Evolutionary conservation across 2,888 invertebrate species (phyloP), one percentile per base, ranked within the genome.

Genomic region (Ypsolopha sequella): DNA sequence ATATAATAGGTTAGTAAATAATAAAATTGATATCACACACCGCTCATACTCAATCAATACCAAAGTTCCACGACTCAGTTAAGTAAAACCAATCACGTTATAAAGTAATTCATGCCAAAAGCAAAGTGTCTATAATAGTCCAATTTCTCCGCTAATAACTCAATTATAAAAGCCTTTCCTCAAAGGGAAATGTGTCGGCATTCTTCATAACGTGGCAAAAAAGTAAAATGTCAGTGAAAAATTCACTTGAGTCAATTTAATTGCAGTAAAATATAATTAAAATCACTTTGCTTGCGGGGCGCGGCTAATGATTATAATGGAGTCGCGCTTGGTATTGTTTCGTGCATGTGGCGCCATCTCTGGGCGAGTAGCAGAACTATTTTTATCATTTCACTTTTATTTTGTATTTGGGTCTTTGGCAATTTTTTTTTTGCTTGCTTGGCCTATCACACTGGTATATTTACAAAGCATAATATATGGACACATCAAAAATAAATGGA

Each of bases 181-280:
- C 47, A 14, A 36, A 36, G 9, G 36, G 36, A 48, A 48, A 13
- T 36, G 47, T 11, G 35, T 13, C 47, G 13, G 9, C 47, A 48
- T 48, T 48, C 49, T 39, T n/a, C 3, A 11, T 33, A 33, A 10
- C 13, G 6, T n/a, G 10, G 39, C 39, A 49, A 49, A 39, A 39
- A n/a, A 10, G 24, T 35, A 10, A 7, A 33, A n/a, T n/a, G 1
- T 34, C 46, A 4, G 49, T 34, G 41, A 52, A 43, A 48, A 44
- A 52, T 52, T 48, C 44, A 10, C 48, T 48, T 48, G 35, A 52
- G 50, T 50, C 45, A 50, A 62, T 64, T 61, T 61, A 59, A 62
- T 61, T 60, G 68, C 65, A 60, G 60, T 68, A 72, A 68, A 60
- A 61, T 54, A 61, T 64, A 74, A 77, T 78, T 76, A 75, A 66